These are phyloP conservation scores for Paragorgia papillata DNA, from an alignment of 92 coral and sea anemone species.

Conservation along the genomic window DNA sequence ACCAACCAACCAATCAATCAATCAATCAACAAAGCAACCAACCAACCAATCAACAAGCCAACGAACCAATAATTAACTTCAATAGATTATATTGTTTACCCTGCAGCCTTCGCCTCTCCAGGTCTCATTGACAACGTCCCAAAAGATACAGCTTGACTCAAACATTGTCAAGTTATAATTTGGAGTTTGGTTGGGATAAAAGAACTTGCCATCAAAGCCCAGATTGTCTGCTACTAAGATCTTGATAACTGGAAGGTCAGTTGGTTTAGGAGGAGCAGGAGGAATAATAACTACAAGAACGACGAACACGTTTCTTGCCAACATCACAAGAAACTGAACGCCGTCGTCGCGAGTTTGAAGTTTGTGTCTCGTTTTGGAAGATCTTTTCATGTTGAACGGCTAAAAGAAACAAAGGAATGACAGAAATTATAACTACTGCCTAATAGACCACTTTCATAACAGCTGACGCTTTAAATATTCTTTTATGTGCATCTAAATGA, in stretches of 20 bases:
- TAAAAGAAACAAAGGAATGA: too few species aligned
- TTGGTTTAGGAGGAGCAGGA: constrained; percentile 85
- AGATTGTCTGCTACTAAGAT: constrained; percentile 62
- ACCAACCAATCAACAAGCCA: too few species aligned
- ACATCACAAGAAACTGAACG: constrained; percentile 66
- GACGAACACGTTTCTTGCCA: constrained; percentile 63
- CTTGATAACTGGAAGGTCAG: constrained; percentile 50
- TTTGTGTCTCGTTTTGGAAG: constrained; percentile 40
- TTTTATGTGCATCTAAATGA: too few species aligned
- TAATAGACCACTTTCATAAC: too few species aligned
- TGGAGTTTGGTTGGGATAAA: constrained; percentile 65
- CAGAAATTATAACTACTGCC: too few species aligned
- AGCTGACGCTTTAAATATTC: too few species aligned
- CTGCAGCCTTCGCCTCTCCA: constrained; percentile 78
- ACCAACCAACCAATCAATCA: too few species aligned
- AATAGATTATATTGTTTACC: constrained; percentile 42
- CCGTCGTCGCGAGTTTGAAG: constrained; percentile 30
- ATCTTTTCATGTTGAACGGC: too few species aligned
- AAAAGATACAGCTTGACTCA: constrained; percentile 76
- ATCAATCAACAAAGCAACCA: too few species aligned
- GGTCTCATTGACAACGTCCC: constrained; percentile 58
- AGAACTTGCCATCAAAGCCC: constrained; percentile 76
- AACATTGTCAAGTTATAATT: constrained; percentile 64
- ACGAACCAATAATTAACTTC: too few species aligned
- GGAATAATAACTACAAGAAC: constrained; percentile 94